These are phyloP conservation scores for Oreocharis arfaki DNA, from an alignment of 2,113 vertebrate species.

Conservation along the genomic window DNA sequence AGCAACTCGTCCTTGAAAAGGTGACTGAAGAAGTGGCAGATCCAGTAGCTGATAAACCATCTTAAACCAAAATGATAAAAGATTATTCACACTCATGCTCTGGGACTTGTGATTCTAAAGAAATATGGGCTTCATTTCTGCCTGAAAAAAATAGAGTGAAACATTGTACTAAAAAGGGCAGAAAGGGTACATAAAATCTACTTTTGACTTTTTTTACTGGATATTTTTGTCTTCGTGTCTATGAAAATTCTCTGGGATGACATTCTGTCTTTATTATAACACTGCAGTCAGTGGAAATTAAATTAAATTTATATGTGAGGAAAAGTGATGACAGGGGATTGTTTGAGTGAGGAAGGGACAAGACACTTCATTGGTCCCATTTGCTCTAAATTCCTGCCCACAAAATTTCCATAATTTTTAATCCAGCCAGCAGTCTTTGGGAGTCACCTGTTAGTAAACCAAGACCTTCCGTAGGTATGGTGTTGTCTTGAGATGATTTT, in stretches of 20 bases:
- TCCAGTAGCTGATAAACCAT: constrained; percentile 33
- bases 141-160: not conserved
- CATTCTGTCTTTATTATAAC: not conserved
- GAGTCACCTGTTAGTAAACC: not conserved
- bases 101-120: not conserved
- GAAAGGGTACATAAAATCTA: not conserved
- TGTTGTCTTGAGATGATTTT: not conserved
- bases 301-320: not conserved
- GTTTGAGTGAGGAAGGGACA: not conserved
- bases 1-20: not conserved
- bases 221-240: not conserved
- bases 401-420: not conserved
- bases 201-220: not conserved
- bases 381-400: not conserved
- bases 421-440: not conserved
- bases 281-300: not conserved
- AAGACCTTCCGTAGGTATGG: not conserved
- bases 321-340: not conserved
- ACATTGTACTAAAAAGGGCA: not conserved
- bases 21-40: constrained; percentile 15
- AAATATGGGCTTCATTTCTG: not conserved
- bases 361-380: not conserved
- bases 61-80: not conserved
- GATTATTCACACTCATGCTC: not conserved
- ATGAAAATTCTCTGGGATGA: not conserved